A percentile compares a stretch with the other conserved stretches of the same genome.
phyloP scores from a whole-genome alignment of 2,888 invertebrate species.

The Latheticus oryzae region DNA sequence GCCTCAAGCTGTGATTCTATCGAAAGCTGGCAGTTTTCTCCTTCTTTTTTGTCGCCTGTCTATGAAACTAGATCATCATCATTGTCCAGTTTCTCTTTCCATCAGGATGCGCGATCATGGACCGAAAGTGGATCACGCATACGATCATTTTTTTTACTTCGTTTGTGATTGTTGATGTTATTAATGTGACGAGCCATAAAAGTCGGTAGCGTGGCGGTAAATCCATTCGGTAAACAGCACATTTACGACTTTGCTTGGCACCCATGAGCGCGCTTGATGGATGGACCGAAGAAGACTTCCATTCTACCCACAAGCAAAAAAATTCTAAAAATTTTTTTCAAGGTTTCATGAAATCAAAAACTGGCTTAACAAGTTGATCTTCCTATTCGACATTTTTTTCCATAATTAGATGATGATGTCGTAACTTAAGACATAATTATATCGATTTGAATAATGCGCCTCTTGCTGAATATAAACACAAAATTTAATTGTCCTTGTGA shows the following conservation, averaged over 20 bases:
- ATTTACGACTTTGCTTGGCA: conserved; percentile 33
- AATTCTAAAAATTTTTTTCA: too few relatives aligned
- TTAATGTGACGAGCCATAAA: conserved; percentile 26
- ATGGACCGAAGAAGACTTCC: conserved; percentile 17
- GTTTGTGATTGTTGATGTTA: conserved; percentile 17
- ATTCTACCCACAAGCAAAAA: too few relatives aligned
- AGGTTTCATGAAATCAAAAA: too few relatives aligned
- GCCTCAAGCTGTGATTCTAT: too few relatives aligned
- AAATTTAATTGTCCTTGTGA: conserved; percentile 31
- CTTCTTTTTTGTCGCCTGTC: conserved; percentile 16
- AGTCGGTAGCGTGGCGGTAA: conserved; percentile 20
- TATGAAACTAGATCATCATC: conserved; percentile 27
- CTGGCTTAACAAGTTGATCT: conserved; percentile 17
- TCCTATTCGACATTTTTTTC: conserved; percentile 20
- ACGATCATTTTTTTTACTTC: conserved; percentile 2
- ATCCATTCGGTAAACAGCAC: conserved; percentile 15
- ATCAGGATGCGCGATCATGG: conserved; percentile 37
- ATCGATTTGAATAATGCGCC: conserved; percentile 32
- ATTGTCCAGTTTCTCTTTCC: conserved; percentile 57
- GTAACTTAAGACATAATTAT: conserved; percentile 20
- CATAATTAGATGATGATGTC: conserved; percentile 20
- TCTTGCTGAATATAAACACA: conserved; percentile 34
- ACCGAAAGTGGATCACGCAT: conserved; percentile 35
- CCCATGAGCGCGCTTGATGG: conserved; percentile 22
- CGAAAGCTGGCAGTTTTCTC: conserved; percentile 14